Conservation (phyloP, 2,113 vertebrate genomes). For the Mustela nigripes region DNA sequence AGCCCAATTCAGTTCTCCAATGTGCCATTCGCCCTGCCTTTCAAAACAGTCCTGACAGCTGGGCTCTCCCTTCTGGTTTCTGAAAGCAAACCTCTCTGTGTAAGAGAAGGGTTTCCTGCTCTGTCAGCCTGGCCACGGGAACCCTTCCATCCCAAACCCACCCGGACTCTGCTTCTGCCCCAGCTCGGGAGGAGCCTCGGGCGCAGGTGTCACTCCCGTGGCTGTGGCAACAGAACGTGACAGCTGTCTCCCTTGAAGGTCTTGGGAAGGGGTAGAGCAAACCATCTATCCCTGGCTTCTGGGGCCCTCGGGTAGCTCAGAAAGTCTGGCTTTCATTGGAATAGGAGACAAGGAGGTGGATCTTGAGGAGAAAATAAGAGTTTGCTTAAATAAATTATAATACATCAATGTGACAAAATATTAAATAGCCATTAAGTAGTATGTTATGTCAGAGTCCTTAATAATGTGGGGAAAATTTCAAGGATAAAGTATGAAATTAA, state of each 20-base stretch:
- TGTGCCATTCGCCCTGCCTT: constrained; percentile 58
- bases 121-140: not conserved
- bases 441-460: not conserved
- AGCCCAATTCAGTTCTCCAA: constrained; percentile 59
- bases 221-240: not conserved
- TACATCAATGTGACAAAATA: not conserved
- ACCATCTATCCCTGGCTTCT: not conserved
- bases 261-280: not conserved
- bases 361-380: not conserved
- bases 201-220: no score
- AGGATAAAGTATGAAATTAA: not conserved
- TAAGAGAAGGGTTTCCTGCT: not conserved
- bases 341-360: not conserved
- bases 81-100: not conserved
- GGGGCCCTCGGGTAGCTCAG: not conserved
- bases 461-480: not conserved
- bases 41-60: not conserved
- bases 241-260: not conserved
- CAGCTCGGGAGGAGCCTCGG: not conserved
- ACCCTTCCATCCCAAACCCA: not conserved
- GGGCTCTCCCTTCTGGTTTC: not conserved
- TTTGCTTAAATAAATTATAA: not conserved
- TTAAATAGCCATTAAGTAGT: not conserved
- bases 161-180: not conserved
- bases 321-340: not conserved